Conservation (phyloP, 2,888 invertebrate species). For the Microctonus hyperodae region DNA sequence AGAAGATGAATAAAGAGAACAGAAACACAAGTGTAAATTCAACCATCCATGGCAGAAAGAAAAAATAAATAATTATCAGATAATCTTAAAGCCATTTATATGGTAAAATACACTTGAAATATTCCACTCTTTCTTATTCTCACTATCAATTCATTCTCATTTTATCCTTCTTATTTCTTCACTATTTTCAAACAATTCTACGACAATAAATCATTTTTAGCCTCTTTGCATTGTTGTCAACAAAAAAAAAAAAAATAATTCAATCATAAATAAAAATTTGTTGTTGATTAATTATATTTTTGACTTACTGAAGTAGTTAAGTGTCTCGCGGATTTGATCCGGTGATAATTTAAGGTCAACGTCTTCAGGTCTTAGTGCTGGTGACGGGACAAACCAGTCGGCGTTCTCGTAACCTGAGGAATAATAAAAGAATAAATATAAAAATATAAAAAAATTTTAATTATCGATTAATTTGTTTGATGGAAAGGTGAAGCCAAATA, state of each 20-base stretch:
- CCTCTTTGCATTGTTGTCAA: constrained; percentile 20
- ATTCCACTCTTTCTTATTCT: background rate
- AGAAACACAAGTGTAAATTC: background rate
- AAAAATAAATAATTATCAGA: background rate
- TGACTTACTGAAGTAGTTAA: constrained; percentile 96
- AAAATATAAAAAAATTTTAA: background rate
- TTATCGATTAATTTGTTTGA: background rate
- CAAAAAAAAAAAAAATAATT: background rate
- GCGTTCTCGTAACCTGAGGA: constrained; percentile 86
- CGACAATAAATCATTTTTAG: constrained; percentile 21
- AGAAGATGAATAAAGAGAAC: background rate
- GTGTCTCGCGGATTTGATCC: constrained; percentile 94
- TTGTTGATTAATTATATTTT: constrained; percentile 20
- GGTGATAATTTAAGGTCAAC: constrained; percentile 84
- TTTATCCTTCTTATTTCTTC: constrained; percentile 1
- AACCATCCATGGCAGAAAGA: background rate
- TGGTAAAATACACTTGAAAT: background rate
- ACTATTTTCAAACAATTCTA: background rate
- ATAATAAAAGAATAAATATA: background rate
- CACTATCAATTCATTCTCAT: background rate
- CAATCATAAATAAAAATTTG: background rate
- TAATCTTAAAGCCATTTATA: background rate
- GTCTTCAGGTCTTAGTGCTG: constrained; percentile 77
- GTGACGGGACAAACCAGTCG: constrained; percentile 92
- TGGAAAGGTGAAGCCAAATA: background rate